Conservation (phyloP, 2,113 vertebrate genomes). For the Picathartes gymnocephalus region DNA sequence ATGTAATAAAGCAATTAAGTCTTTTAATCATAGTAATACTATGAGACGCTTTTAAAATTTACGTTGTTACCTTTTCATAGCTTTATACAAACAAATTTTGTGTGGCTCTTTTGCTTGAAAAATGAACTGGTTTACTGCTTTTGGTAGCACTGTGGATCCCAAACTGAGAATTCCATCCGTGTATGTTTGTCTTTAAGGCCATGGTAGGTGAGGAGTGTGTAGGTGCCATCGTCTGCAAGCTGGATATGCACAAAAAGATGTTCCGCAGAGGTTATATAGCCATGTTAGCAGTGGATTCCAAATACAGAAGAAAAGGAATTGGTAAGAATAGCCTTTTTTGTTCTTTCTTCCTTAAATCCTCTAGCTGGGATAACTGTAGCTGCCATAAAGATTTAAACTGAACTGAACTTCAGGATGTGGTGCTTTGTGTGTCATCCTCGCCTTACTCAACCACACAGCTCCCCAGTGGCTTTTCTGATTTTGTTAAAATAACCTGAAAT, state of each 20-base stretch:
- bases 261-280: slow-evolving; percentile 99
- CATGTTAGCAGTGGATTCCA: slow-evolving; percentile 99
- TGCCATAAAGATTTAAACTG: neutral
- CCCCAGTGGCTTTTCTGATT: neutral
- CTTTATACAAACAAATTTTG: neutral
- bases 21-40: neutral
- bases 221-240: slow-evolving; percentile 99
- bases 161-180: slow-evolving; percentile 63
- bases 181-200: slow-evolving; percentile 86
- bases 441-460: neutral
- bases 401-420: neutral
- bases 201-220: slow-evolving; percentile 99
- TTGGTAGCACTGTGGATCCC: neutral
- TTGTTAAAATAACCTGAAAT: neutral
- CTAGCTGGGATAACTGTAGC: slow-evolving; percentile 3
- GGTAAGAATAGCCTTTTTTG: slow-evolving; percentile 79
- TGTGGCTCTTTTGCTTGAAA: neutral
- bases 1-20: neutral
- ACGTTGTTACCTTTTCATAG: neutral
- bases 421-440: neutral
- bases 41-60: neutral
- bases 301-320: slow-evolving; percentile 99
- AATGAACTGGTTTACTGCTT: slow-evolving; percentile 19
- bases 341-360: neutral
- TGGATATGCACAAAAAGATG: slow-evolving; percentile 99